phyloP scores from a whole-genome alignment of 2,888 invertebrate species.

The Philhelius pedissequus region DNA sequence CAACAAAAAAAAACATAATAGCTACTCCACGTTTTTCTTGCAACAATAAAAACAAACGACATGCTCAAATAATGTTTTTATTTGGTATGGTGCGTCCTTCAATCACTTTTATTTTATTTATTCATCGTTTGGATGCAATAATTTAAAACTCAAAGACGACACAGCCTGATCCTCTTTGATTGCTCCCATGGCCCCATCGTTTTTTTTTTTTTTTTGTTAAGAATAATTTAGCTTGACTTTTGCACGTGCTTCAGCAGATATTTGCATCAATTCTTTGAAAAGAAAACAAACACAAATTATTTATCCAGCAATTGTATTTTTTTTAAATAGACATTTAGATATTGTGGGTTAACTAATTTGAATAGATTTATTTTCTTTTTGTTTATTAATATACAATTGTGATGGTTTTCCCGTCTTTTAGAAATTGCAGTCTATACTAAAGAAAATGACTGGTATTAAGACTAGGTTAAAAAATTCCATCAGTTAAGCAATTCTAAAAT shows the following conservation, averaged over 20 bases:
- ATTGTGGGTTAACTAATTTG: not conserved
- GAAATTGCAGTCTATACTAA: too few relatives aligned
- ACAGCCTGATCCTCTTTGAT: not conserved
- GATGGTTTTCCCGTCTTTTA: too few relatives aligned
- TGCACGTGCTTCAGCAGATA: slow-evolving; percentile 4
- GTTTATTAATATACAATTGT: too few relatives aligned
- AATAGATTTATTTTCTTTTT: not conserved
- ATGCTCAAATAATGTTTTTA: not conserved
- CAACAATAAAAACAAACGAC: not conserved
- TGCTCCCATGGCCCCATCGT: not conserved
- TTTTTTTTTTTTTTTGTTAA: slow-evolving; percentile 45
- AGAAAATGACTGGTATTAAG: too few relatives aligned
- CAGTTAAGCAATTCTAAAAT: too few relatives aligned
- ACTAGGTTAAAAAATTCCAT: too few relatives aligned
- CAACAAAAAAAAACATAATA: not conserved
- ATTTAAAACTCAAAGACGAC: slow-evolving; percentile 36
- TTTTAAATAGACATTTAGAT: not conserved
- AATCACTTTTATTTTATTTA: slow-evolving; percentile 25
- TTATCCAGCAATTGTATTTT: not conserved
- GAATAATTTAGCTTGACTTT: slow-evolving; percentile 1
- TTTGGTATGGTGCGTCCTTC: slow-evolving; percentile 32
- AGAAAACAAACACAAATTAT: not conserved
- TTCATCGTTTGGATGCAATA: slow-evolving; percentile 26
- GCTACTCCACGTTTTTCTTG: slow-evolving; percentile 1
- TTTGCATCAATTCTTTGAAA: not conserved